phyloP scores from a whole-genome alignment of 2,888 invertebrate genomes.

The Agrotis exclamationis region DNA sequence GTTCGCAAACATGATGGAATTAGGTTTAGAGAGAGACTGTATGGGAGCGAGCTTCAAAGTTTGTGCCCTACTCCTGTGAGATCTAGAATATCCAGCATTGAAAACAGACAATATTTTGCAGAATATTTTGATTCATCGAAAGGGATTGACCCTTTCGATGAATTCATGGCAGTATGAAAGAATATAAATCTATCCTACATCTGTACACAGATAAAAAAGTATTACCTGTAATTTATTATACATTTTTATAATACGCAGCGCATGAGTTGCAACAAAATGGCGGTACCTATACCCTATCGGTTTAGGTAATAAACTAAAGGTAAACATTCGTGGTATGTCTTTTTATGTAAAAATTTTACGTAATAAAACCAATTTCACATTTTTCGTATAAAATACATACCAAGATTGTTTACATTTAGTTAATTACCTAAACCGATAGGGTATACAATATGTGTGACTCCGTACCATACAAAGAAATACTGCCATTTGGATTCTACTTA shows the following conservation, averaged over 20 bases:
- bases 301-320: too few species aligned
- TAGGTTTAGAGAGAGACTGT: neutral
- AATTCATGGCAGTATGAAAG: constrained; percentile 13
- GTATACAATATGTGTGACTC: neutral
- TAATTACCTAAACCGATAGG: constrained; percentile 9
- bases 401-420: constrained; percentile 11
- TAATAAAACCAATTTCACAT: constrained; percentile 8
- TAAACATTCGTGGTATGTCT: too few species aligned
- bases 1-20: constrained; percentile 1
- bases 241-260: neutral
- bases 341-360: constrained; percentile 18
- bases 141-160: too few species aligned
- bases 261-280: neutral
- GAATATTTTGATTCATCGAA: constrained; percentile 27
- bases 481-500: neutral
- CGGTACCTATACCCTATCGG: neutral
- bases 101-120: constrained; percentile 33
- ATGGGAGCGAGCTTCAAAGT: neutral
- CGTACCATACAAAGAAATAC: too few species aligned
- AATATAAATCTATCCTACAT: constrained; percentile 3
- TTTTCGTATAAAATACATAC: constrained; percentile 11
- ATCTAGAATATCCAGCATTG: constrained; percentile 28
- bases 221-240: neutral
- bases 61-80: constrained; percentile 16
- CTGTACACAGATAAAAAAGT: too few species aligned